Evolutionary conservation across 2,113 vertebrate species (phyloP).

Genomic region (Misgurnus anguillicaudatus): DNA sequence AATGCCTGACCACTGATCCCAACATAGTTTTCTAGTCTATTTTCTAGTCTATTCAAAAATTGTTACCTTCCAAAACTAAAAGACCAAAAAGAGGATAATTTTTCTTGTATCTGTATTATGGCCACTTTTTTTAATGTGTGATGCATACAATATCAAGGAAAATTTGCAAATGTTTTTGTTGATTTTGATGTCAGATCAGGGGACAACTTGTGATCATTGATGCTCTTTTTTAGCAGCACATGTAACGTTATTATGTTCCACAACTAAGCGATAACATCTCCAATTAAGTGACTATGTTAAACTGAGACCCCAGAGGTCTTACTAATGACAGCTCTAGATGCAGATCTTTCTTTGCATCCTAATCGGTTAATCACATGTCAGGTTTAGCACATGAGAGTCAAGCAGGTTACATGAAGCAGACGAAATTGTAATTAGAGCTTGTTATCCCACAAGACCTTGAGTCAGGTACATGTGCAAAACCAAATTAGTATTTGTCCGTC

Average conservation of each 20-base stretch:
- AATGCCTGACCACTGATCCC: too few relatives aligned
- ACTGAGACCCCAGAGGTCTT: background rate
- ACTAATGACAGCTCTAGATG: background rate
- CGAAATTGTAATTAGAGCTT: slow-evolving; percentile 36
- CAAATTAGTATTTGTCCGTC: slow-evolving; percentile 12
- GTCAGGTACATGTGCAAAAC: slow-evolving; percentile 26
- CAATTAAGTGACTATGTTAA: slow-evolving; percentile 9
- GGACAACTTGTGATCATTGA: too few relatives aligned
- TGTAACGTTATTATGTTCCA: background rate
- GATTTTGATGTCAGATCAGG: too few relatives aligned
- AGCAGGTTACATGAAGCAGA: slow-evolving; percentile 3
- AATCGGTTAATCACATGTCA: slow-evolving; percentile 9
- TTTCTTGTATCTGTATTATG: too few relatives aligned
- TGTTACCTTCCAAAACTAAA: too few relatives aligned
- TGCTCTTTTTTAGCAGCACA: background rate
- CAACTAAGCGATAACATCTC: background rate
- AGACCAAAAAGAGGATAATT: too few relatives aligned
- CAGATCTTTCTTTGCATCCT: slow-evolving; percentile 26
- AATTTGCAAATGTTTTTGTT: too few relatives aligned
- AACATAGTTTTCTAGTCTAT: too few relatives aligned
- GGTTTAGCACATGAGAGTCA: slow-evolving; percentile 10
- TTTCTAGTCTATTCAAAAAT: too few relatives aligned
- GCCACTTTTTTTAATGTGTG: too few relatives aligned
- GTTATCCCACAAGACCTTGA: slow-evolving; percentile 24
- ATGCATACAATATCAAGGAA: too few relatives aligned